Percentiles rank a stretch among this genome's conserved stretches.
phyloP scores from a whole-genome alignment of 2,888 invertebrate species.

The Hyposoter dolosus region DNA sequence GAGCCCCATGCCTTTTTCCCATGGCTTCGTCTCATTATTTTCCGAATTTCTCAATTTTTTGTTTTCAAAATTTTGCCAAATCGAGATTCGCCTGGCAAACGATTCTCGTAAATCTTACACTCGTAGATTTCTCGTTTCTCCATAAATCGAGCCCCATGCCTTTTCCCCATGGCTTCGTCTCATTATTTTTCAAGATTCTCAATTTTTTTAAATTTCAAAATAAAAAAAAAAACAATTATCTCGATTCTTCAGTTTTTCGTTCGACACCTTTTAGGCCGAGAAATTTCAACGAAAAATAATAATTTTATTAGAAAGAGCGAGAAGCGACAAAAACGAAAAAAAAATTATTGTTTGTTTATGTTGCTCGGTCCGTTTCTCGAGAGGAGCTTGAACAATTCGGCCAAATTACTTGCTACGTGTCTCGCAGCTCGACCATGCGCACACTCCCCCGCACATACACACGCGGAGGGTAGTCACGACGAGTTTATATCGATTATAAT shows the following conservation, averaged over 20 bases:
- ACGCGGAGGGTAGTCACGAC: conserved; percentile 35
- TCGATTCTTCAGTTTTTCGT: neutral
- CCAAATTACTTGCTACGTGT: conserved; percentile 20
- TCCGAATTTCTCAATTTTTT: too few relatives aligned
- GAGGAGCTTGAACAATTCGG: conserved; percentile 18
- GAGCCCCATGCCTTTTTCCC: neutral
- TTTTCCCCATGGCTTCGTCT: neutral
- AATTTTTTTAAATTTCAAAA: too few relatives aligned
- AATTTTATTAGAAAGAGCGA: too few relatives aligned
- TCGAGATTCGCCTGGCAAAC: too few relatives aligned
- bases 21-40: too few relatives aligned
- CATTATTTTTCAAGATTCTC: too few relatives aligned
- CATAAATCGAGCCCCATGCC: neutral
- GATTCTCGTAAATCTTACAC: neutral
- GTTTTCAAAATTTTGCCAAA: too few relatives aligned
- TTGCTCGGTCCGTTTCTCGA: neutral
- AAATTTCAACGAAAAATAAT: too few relatives aligned
- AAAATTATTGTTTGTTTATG: neutral
- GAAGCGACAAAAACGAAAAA: neutral
- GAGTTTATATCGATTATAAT: conserved; percentile 60
- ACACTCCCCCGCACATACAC: conserved; percentile 45
- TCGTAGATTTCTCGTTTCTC: neutral
- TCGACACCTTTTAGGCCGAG: too few relatives aligned
- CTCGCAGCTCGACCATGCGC: conserved; percentile 30
- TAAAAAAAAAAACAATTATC: too few relatives aligned